A percentile compares a stretch with the other conserved stretches of the same genome.
phyloP scores from a whole-genome alignment of 2,113 vertebrate genomes.

The Pedionomus torquatus region DNA sequence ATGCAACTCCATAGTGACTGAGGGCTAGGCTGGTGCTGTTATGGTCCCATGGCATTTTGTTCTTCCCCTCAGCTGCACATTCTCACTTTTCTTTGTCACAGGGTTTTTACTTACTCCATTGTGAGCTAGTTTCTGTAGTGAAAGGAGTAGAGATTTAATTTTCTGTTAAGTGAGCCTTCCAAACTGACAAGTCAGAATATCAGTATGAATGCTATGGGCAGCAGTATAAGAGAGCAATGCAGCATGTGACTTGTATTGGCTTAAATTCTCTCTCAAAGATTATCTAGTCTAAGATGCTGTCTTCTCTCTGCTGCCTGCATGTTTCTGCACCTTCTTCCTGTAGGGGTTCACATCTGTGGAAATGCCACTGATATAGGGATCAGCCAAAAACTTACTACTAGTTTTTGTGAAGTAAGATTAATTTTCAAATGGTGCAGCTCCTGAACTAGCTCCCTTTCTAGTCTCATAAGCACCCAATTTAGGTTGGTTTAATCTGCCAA shows the following conservation, averaged over 20 bases:
- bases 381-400: not conserved
- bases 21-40: not conserved
- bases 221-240: not conserved
- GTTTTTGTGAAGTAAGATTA: not conserved
- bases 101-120: not conserved
- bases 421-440: not conserved
- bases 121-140: not conserved
- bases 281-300: not conserved
- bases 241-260: not conserved
- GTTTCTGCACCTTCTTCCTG: not conserved
- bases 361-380: not conserved
- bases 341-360: not conserved
- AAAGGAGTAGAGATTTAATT: not conserved
- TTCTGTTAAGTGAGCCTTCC: not conserved
- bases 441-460: not conserved
- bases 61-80: not conserved
- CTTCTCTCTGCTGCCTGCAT: not conserved
- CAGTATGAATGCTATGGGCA: not conserved
- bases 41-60: not conserved
- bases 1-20: not conserved
- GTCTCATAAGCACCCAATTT: not conserved
- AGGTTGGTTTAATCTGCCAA: not conserved
- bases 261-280: not conserved
- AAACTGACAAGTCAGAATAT: not conserved
- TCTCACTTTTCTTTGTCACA: not conserved